Evolutionary conservation across 1,140 invertebrate genomes (phyloP).

Genomic region (Camponotus vicinus): DNA sequence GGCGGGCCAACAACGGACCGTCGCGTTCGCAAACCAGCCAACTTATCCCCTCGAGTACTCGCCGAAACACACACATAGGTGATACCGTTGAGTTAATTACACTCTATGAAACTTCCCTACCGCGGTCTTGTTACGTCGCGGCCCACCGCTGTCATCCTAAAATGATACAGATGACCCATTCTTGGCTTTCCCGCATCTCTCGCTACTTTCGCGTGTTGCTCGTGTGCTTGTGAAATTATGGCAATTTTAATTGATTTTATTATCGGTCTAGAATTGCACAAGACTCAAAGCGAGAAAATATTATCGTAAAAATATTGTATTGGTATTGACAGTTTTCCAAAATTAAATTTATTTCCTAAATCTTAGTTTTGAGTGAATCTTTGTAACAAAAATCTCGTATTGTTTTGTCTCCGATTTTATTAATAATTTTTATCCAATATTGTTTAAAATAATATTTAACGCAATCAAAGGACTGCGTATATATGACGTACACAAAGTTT

Average conservation of each 20-base stretch:
- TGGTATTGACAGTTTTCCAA: too few species aligned
- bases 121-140: slow-evolving; percentile 70
- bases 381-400: too few species aligned
- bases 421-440: too few species aligned
- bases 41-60: slow-evolving; percentile 26
- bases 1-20: slow-evolving; percentile 58
- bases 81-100: slow-evolving; percentile 71
- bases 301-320: too few species aligned
- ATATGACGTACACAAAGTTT: too few species aligned
- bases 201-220: not conserved
- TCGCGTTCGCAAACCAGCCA: slow-evolving; percentile 57
- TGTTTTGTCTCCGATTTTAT: too few species aligned
- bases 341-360: too few species aligned
- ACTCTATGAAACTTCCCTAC: slow-evolving; percentile 54
- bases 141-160: slow-evolving; percentile 60
- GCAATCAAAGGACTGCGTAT: too few species aligned
- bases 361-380: too few species aligned
- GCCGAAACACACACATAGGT: slow-evolving; percentile 23
- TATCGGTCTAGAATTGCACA: not conserved
- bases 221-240: not conserved
- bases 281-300: too few species aligned
- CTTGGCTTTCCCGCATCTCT: not conserved
- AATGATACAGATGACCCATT: slow-evolving; percentile 65
- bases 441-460: too few species aligned
- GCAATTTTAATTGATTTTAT: not conserved